Percentiles rank a stretch among this genome's conserved stretches.
These are phyloP conservation scores for Aporophyla lueneburgensis DNA, from an alignment of 2,888 invertebrate species.

Conservation along the genomic window DNA sequence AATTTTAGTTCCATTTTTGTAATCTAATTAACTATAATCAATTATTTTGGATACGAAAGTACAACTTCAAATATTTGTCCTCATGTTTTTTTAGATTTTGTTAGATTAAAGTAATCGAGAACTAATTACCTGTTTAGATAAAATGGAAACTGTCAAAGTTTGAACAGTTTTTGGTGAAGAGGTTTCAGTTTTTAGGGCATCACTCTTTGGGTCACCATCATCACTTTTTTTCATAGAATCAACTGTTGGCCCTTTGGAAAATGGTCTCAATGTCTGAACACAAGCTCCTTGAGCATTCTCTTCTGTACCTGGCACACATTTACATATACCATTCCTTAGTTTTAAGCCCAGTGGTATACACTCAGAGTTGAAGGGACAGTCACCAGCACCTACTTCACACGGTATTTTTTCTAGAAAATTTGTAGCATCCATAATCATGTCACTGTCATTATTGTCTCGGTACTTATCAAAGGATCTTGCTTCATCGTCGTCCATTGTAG, in stretches of 20 bases:
- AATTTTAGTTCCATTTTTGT: not conserved
- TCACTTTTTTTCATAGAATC: conserved; percentile 82
- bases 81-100: not conserved
- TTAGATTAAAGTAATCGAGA: not conserved
- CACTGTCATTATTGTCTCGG: conserved; percentile 82
- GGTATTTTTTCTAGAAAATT: conserved; percentile 88
- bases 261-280: conserved; percentile 80
- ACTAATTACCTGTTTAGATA: conserved; percentile 93
- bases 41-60: conserved; percentile 3
- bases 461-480: conserved; percentile 82
- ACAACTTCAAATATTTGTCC: not conserved
- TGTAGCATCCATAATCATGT: conserved; percentile 88
- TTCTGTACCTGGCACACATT: conserved; percentile 92
- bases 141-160: conserved; percentile 93
- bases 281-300: conserved; percentile 84
- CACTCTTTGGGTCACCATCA: conserved; percentile 75
- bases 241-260: conserved; percentile 84
- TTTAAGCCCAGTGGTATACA: conserved; percentile 91
- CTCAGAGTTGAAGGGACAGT: conserved; percentile 93
- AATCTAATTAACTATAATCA: not conserved
- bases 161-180: conserved; percentile 90
- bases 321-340: conserved; percentile 93
- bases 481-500: conserved; percentile 83
- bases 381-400: conserved; percentile 91
- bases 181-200: conserved; percentile 79